Evolutionary conservation across 2,888 invertebrate genomes (phyloP).

Genomic region (Rhyacophila evoluta): DNA sequence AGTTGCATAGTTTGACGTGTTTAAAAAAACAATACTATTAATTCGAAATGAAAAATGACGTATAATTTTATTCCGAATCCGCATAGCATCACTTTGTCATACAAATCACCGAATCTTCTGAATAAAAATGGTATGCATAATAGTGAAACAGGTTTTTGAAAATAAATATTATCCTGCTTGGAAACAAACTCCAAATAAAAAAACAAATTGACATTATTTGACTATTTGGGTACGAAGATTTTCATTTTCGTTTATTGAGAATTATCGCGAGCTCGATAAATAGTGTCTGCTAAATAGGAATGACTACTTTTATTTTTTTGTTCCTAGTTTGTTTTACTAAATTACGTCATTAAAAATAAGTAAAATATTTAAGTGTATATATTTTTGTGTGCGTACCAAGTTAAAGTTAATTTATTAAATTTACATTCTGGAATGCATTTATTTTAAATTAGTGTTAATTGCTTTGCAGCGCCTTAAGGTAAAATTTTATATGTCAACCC

Average conservation of each 20-base stretch:
- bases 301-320: too few relatives aligned
- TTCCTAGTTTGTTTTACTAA: too few relatives aligned
- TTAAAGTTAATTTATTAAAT: too few relatives aligned
- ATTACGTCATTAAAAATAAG: too few relatives aligned
- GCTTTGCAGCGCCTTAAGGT: background rate
- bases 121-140: background rate
- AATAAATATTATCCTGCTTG: background rate
- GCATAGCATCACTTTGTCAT: slow-evolving; percentile 22
- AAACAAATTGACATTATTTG: slow-evolving; percentile 11
- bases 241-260: slow-evolving; percentile 1
- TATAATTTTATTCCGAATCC: slow-evolving; percentile 18
- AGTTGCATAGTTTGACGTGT: background rate
- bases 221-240: background rate
- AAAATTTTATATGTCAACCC: background rate
- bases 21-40: background rate
- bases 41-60: background rate
- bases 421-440: too few relatives aligned
- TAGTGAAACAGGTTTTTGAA: slow-evolving; percentile 1
- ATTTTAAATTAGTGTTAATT: background rate
- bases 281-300: too few relatives aligned
- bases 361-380: too few relatives aligned
- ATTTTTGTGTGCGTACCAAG: too few relatives aligned
- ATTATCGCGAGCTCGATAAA: background rate
- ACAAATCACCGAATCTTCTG: background rate
- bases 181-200: background rate